Conservation (phyloP, 2,888 invertebrate genomes). For the Drosophila quinaria region DNA sequence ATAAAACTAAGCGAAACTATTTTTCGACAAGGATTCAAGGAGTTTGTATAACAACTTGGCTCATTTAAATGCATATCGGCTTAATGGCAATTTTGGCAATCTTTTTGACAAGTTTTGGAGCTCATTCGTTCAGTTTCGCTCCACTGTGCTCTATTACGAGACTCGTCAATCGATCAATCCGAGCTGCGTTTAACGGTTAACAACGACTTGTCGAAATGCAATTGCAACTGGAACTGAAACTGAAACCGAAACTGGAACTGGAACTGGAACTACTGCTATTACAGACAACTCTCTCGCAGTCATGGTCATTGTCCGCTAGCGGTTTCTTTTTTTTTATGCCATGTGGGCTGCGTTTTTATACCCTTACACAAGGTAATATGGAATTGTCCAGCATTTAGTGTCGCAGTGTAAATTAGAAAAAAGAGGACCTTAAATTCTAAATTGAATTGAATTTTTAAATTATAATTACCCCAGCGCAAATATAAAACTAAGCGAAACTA, state of each 20-base stretch:
- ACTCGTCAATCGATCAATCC: conserved; percentile 30
- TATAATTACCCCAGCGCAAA: not conserved
- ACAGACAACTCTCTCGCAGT: conserved; percentile 88
- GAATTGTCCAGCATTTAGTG: not conserved
- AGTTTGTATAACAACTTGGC: not conserved
- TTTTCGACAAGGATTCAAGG: not conserved
- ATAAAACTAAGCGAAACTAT: not conserved
- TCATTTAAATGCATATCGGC: no score
- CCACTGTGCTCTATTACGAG: conserved; percentile 19
- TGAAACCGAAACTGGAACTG: conserved; percentile 23
- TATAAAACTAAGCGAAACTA: not conserved
- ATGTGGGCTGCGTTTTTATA: conserved; percentile 26
- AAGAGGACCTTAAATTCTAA: no score
- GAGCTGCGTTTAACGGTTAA: conserved; percentile 40
- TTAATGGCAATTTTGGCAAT: not conserved
- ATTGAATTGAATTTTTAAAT: not conserved
- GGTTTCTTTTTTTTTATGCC: conserved; percentile 52
- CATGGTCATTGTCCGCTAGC: conserved; percentile 89
- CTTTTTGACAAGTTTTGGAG: not conserved
- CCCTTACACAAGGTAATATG: not conserved
- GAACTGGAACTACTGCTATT: conserved; percentile 88
- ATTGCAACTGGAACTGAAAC: conserved; percentile 32
- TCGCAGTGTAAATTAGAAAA: not conserved
- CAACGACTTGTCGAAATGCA: conserved; percentile 27
- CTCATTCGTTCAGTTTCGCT: not conserved